Evolutionary conservation across 2,113 vertebrate species (phyloP).

Genomic region (Cephalopterus ornatus): DNA sequence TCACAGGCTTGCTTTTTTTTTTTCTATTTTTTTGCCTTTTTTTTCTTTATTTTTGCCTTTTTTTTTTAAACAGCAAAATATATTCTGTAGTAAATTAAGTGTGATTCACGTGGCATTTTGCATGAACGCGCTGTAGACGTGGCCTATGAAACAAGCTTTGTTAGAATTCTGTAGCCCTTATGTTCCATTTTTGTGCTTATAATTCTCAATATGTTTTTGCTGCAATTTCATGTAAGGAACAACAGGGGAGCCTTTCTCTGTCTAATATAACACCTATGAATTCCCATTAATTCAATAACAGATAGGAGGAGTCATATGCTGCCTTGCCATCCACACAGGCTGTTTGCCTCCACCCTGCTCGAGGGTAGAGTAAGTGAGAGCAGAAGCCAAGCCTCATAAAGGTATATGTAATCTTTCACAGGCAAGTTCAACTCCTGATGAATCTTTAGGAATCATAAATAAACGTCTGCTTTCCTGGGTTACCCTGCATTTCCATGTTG

Average conservation of each 20-base stretch:
- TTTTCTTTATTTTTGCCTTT: no score
- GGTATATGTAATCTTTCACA: not conserved
- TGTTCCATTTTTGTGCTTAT: constrained; percentile 11
- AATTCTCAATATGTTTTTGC: constrained; percentile 10
- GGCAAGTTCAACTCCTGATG: not conserved
- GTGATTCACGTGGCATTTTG: constrained; percentile 48
- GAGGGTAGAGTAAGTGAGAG: not conserved
- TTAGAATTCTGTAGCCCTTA: constrained; percentile 52
- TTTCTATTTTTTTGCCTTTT: no score
- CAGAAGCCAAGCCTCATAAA: not conserved
- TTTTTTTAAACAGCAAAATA: constrained; percentile 3
- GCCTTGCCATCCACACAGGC: not conserved
- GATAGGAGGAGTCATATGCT: not conserved
- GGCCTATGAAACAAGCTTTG: constrained; percentile 63
- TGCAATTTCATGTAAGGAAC: constrained; percentile 29
- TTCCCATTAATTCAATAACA: not conserved
- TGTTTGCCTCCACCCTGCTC: not conserved
- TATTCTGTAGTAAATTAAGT: constrained; percentile 62
- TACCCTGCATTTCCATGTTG: not conserved
- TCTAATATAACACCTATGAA: constrained; percentile 17
- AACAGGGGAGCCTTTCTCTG: constrained; percentile 57
- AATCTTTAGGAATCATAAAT: not conserved
- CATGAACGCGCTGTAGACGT: not conserved
- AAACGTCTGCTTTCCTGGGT: not conserved
- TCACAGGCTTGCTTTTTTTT: not conserved